phyloP scores from a whole-genome alignment of 2,888 invertebrate genomes.

The Ecliptopera silaceata region DNA sequence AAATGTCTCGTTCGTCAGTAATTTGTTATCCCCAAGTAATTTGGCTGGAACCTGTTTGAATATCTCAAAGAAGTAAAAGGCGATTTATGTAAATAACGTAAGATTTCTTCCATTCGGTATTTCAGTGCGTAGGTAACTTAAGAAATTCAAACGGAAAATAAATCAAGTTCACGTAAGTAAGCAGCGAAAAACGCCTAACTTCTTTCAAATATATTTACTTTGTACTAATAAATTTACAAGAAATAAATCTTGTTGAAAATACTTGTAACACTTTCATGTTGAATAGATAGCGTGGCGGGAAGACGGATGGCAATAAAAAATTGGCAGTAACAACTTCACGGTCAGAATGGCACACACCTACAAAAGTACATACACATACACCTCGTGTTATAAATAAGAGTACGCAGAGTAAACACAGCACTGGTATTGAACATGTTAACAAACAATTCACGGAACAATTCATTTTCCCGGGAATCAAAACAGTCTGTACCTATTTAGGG shows the following conservation, averaged over 20 bases:
- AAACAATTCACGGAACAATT: slow-evolving; percentile 31
- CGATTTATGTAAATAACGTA: slow-evolving; percentile 35
- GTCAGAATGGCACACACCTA: slow-evolving; percentile 32
- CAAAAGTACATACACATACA: slow-evolving; percentile 5
- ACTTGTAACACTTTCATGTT: slow-evolving; percentile 43
- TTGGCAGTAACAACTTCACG: slow-evolving; percentile 44
- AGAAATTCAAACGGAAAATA: slow-evolving; percentile 37
- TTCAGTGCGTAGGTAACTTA: slow-evolving; percentile 22
- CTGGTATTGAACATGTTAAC: slow-evolving; percentile 16
- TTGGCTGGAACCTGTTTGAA: slow-evolving; percentile 17
- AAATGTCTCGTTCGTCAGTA: slow-evolving; percentile 1
- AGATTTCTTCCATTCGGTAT: slow-evolving; percentile 29
- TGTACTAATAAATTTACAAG: slow-evolving; percentile 46
- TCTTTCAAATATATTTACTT: slow-evolving; percentile 48
- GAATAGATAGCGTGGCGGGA: slow-evolving; percentile 41
- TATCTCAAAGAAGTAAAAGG: slow-evolving; percentile 26
- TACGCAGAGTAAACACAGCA: slow-evolving; percentile 46
- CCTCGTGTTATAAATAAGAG: slow-evolving; percentile 44
- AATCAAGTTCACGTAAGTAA: slow-evolving; percentile 41
- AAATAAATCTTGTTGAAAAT: slow-evolving; percentile 47
- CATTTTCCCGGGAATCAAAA: slow-evolving; percentile 30
- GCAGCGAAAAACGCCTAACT: slow-evolving; percentile 42
- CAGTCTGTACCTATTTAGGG: slow-evolving; percentile 12
- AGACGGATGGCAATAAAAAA: slow-evolving; percentile 49
- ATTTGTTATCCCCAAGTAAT: slow-evolving; percentile 2